Conservation (phyloP, 2,113 vertebrate genomes). For the Gobius niger region DNA sequence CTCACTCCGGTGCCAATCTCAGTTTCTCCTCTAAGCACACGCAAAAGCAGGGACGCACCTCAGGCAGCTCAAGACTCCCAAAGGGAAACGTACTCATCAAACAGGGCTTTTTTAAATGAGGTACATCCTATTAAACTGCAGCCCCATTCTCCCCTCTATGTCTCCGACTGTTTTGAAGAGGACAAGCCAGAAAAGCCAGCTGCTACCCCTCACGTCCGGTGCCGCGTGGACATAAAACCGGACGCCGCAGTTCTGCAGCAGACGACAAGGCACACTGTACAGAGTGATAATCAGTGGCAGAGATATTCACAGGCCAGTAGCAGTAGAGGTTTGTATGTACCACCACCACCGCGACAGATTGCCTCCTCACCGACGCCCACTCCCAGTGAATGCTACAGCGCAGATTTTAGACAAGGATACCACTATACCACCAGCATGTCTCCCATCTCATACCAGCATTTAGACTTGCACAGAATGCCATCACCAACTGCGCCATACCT, state of each 20-base stretch:
- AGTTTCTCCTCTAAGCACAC: conserved; percentile 71
- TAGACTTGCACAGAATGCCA: conserved; percentile 73
- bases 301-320: conserved; percentile 72
- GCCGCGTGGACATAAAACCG: conserved; percentile 92
- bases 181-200: conserved; percentile 69
- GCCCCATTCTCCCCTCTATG: conserved; percentile 87
- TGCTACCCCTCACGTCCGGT: conserved; percentile 86
- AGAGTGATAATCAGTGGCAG: conserved; percentile 76
- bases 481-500: conserved; percentile 78
- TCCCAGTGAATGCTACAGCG: conserved; percentile 87
- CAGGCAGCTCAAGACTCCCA: conserved; percentile 68
- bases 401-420: conserved; percentile 81
- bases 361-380: conserved; percentile 85
- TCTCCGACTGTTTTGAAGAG: conserved; percentile 84
- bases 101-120: conserved; percentile 85
- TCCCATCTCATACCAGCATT: conserved; percentile 72
- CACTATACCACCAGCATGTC: conserved; percentile 76
- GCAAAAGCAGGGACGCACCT: conserved; percentile 76
- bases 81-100: conserved; percentile 74
- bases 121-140: conserved; percentile 95
- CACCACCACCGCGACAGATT: conserved; percentile 65
- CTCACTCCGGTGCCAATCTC: conserved; percentile 83
- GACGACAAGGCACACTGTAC: conserved; percentile 69
- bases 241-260: conserved; percentile 88
- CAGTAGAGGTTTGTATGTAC: conserved; percentile 81